Evolutionary conservation across 2,888 invertebrate genomes (phyloP).

Genomic region (Cephus runcator): DNA sequence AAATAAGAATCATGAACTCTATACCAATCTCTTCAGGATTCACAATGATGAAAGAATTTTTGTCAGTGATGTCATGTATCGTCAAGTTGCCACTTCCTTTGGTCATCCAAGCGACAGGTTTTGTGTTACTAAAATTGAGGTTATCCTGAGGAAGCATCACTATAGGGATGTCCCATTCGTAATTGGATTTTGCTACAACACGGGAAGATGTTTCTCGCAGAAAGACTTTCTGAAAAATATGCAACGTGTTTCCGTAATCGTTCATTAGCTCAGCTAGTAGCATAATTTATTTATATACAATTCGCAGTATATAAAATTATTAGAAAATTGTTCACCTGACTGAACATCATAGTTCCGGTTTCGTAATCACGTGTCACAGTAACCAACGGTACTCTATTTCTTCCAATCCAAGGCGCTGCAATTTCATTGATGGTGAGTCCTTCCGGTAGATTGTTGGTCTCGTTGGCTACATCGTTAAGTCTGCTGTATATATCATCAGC

Average conservation of each 20-base stretch:
- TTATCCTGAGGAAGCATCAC: constrained; percentile 72
- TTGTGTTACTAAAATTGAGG: constrained; percentile 71
- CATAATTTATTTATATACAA: too few relatives aligned
- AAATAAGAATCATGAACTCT: constrained; percentile 22
- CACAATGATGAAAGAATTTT: constrained; percentile 77
- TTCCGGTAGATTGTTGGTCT: constrained; percentile 67
- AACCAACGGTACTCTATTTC: constrained; percentile 82
- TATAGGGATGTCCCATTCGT: constrained; percentile 81
- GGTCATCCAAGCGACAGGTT: constrained; percentile 74
- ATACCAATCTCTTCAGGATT: constrained; percentile 87
- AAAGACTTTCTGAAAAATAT: constrained; percentile 28
- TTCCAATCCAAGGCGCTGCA: constrained; percentile 84
- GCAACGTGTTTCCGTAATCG: too few relatives aligned
- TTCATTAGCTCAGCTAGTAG: too few relatives aligned
- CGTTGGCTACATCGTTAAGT: constrained; percentile 75
- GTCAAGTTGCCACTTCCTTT: constrained; percentile 66
- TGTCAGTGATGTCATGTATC: constrained; percentile 68
- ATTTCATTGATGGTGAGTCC: constrained; percentile 75
- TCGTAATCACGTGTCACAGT: constrained; percentile 77
- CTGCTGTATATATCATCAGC: constrained; percentile 84
- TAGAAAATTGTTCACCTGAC: constrained; percentile 68
- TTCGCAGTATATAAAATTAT: too few relatives aligned
- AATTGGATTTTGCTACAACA: constrained; percentile 36
- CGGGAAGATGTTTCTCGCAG: constrained; percentile 25
- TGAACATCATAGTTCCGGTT: constrained; percentile 71